A percentile compares a stretch with the other conserved stretches of the same genome.
Evolutionary conservation across 2,113 vertebrate species (phyloP).

Genomic region (Trematomus loennbergii): DNA sequence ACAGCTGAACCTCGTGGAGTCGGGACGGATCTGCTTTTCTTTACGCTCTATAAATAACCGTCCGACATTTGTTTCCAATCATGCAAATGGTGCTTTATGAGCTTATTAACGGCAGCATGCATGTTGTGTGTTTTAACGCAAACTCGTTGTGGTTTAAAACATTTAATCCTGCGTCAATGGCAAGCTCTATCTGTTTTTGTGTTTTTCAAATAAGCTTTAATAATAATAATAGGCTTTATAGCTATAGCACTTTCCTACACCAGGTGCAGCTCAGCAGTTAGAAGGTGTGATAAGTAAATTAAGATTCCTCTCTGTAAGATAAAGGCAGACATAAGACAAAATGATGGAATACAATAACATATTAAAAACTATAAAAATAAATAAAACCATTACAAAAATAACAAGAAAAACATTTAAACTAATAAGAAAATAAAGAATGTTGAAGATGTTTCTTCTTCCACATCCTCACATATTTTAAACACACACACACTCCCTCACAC

Average conservation of each 20-base stretch:
- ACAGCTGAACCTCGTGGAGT: slow-evolving; percentile 58
- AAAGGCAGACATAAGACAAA: no score
- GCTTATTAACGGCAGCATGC: slow-evolving; percentile 10
- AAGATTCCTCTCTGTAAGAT: no score
- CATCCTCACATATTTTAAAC: slow-evolving; percentile 34
- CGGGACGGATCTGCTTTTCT: slow-evolving; percentile 36
- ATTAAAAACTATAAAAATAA: no score
- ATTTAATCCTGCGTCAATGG: not conserved
- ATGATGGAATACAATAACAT: no score
- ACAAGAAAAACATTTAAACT: no score
- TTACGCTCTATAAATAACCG: slow-evolving; percentile 53
- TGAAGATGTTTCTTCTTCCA: not conserved
- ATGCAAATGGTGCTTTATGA: slow-evolving; percentile 10
- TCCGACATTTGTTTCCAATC: slow-evolving; percentile 46
- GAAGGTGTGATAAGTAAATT: no score
- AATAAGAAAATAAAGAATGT: no score
- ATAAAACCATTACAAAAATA: no score
- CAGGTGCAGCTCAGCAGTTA: no score
- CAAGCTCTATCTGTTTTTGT: not conserved
- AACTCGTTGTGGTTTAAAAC: not conserved
- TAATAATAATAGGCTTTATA: no score
- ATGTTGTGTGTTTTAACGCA: not conserved
- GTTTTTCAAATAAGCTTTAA: no score
- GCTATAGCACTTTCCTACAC: no score
- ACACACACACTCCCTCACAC: not conserved